These are phyloP conservation scores for Hesperophylax magnus DNA, from an alignment of 1,140 invertebrate genomes.

Conservation along the genomic window DNA sequence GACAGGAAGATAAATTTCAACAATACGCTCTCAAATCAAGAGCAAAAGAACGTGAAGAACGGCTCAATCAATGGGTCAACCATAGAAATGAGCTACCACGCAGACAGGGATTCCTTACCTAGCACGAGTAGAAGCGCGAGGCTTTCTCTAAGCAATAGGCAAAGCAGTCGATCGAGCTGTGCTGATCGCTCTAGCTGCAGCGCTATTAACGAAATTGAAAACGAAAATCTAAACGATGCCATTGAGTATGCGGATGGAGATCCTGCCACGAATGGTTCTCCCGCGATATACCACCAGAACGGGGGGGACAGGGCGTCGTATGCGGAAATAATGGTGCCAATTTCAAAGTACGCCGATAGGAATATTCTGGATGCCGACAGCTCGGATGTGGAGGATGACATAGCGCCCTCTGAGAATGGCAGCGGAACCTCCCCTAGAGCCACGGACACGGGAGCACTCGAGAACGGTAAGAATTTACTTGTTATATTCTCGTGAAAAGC, in stretches of 20 bases:
- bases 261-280: slow-evolving; percentile 24
- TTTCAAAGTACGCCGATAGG: slow-evolving; percentile 52
- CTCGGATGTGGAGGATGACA: slow-evolving; percentile 54
- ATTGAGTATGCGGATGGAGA: slow-evolving; percentile 39
- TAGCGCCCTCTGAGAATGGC: slow-evolving; percentile 54
- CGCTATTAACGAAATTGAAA: slow-evolving; percentile 56
- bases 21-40: slow-evolving; percentile 55
- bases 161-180: slow-evolving; percentile 58
- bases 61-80: slow-evolving; percentile 47
- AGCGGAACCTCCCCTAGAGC: slow-evolving; percentile 55
- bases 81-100: slow-evolving; percentile 37
- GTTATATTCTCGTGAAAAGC: background rate
- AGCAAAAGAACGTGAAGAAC: slow-evolving; percentile 42
- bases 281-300: slow-evolving; percentile 44
- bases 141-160: slow-evolving; percentile 66
- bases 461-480: slow-evolving; percentile 51
- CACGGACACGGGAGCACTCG: slow-evolving; percentile 49
- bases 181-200: slow-evolving; percentile 55
- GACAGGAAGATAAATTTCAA: slow-evolving; percentile 62
- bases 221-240: slow-evolving; percentile 50
- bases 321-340: slow-evolving; percentile 52
- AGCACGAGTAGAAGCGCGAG: slow-evolving; percentile 63
- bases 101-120: slow-evolving; percentile 46
- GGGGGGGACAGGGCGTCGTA: slow-evolving; percentile 52
- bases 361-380: slow-evolving; percentile 56